Evolutionary conservation across 2,888 invertebrate species (phyloP), one percentile per base, ranked within the genome.

Genomic region (Leistus spinibarbis): DNA sequence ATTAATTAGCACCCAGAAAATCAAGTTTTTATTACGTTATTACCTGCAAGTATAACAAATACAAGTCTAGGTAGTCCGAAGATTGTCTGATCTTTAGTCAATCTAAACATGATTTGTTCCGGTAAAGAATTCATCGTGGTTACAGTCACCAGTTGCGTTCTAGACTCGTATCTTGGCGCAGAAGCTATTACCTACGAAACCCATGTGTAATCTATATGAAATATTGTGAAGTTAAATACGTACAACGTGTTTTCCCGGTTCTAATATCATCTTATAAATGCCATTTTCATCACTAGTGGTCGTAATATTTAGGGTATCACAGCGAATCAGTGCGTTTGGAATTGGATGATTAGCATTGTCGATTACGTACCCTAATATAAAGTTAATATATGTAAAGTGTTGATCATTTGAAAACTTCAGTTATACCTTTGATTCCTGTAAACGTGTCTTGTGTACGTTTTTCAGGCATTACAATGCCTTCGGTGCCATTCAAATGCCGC

Each of bases 61-160:
- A 92, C 88, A 20, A 94, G 86, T 24, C 95, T 86, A 0, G 95
- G 93, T 86, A 95, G 86, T 0, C 95, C 95, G 79, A 93, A 86
- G 16, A 95, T 89, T 76, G 87, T 88, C 78, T 91, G 91, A 80
- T 94, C 91, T 10, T 87, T 86, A 63, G 88, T 88, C 71, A 95
- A 82, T 78, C 91, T 91, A 79, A 95, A 90, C 78, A 94, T 86
- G 0, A 94, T 86, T 72, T 90, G 88, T 17, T 88, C 88, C 0
- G 89, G 88, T 57, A 86, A 78, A 67, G 85, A 85, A 0, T 86
- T 85, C 0, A 83, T 81, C n/a, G 79, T 81, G 57, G 79, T 79
- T 13, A 85, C 79, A 22, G 83, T 82, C 1, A 88, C 80, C 54
- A 85, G 82, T 63, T 87, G 90, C 24, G 88, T 87, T 57, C 85